phyloP scores from a whole-genome alignment of 2,797 vertebrate species.

The Scleropages formosus region DNA sequence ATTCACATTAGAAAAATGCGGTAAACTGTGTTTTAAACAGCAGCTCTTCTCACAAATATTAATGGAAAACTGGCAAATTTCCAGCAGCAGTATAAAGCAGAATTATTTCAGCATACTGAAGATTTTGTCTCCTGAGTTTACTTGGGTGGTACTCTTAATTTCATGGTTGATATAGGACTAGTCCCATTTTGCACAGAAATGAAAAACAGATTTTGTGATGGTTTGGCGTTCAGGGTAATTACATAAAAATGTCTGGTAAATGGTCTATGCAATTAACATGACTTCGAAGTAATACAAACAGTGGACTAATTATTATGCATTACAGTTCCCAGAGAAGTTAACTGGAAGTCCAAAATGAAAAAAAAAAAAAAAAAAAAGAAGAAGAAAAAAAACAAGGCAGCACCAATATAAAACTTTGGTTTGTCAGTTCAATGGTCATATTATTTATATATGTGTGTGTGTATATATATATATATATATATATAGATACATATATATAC shows the following conservation, averaged over 20 bases:
- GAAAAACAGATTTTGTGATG: not conserved
- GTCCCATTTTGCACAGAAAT: constrained; percentile 2
- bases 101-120: not conserved
- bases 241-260: constrained; percentile 24
- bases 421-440: constrained; percentile 44
- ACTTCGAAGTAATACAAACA: not conserved
- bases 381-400: not conserved
- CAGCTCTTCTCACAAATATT: constrained; percentile 28
- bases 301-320: constrained; percentile 21
- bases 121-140: not conserved
- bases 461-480: too few species aligned
- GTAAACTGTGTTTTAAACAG: constrained; percentile 35
- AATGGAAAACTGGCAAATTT: not conserved
- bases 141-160: constrained; percentile 7
- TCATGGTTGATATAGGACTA: constrained; percentile 2
- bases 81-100: not conserved
- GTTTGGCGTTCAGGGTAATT: constrained; percentile 16
- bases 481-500: too few species aligned
- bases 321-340: not conserved
- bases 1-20: too few species aligned
- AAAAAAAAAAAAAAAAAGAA: too few species aligned
- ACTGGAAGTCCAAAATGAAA: constrained; percentile 21
- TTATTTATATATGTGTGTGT: too few species aligned
- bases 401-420: constrained; percentile 32
- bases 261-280: constrained; percentile 25